A percentile compares a stretch with the other conserved stretches of the same genome.
These are phyloP conservation scores for Mastigias papua DNA, from an alignment of 30 jellyfish, hydroid and myxozoan genomes.

Conservation along the genomic window DNA sequence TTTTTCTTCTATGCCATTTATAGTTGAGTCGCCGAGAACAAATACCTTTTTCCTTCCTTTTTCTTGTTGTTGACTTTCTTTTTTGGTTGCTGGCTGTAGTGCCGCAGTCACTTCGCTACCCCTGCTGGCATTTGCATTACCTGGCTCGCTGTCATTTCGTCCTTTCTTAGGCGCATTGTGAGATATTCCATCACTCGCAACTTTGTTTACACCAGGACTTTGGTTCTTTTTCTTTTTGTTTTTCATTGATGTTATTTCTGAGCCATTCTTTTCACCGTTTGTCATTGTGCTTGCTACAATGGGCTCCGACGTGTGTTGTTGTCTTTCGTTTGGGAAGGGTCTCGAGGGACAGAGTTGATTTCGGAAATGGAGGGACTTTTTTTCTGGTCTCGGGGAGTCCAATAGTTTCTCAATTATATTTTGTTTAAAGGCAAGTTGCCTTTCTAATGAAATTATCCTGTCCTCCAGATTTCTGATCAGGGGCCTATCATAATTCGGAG, in stretches of 20 bases:
- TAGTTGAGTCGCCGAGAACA: slow-evolving; percentile 26
- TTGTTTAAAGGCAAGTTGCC: slow-evolving; percentile 11
- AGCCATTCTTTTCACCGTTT: slow-evolving; percentile 28
- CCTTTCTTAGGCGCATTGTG: slow-evolving; percentile 32
- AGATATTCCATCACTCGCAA: slow-evolving; percentile 28
- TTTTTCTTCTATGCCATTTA: slow-evolving; percentile 16
- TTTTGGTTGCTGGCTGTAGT: slow-evolving; percentile 35
- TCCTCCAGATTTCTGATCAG: slow-evolving; percentile 6
- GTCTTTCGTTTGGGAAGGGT: slow-evolving; percentile 31
- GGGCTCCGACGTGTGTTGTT: neutral
- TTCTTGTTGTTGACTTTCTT: slow-evolving; percentile 1
- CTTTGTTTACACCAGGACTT: neutral
- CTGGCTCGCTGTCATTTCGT: slow-evolving; percentile 29
- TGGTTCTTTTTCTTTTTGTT: neutral
- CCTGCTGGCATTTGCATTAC: slow-evolving; percentile 2
- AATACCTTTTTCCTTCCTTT: slow-evolving; percentile 31
- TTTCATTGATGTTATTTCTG: slow-evolving; percentile 11
- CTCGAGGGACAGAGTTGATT: slow-evolving; percentile 32
- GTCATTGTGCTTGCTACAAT: slow-evolving; percentile 24
- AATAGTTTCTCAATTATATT: neutral
- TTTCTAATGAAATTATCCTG: slow-evolving; percentile 6
- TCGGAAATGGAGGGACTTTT: slow-evolving; percentile 5
- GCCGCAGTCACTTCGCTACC: slow-evolving; percentile 20
- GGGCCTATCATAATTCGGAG: neutral
- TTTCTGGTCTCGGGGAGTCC: slow-evolving; percentile 18